Conservation (phyloP, 92 coral and sea anemone genomes). For the Phymanthus crucifer region DNA sequence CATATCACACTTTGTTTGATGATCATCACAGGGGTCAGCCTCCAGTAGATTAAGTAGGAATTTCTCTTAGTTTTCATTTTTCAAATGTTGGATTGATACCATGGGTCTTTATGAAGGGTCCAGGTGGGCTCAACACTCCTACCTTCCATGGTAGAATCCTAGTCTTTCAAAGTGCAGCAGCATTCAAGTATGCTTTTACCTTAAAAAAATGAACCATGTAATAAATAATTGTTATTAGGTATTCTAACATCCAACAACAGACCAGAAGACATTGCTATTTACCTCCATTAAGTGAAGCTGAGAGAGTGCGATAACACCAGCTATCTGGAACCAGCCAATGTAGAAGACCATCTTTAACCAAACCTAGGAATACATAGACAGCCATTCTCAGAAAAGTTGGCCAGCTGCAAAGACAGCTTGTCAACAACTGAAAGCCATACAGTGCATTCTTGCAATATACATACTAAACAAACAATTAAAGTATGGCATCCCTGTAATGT, state of each 20-base stretch:
- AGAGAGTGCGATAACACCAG: constrained; percentile 57
- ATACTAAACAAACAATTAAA: no score
- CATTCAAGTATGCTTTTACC: constrained; percentile 1
- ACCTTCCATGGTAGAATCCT: background rate
- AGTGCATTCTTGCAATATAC: no score
- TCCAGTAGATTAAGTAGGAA: no score
- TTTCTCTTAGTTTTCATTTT: no score
- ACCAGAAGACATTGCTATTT: background rate
- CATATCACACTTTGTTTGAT: no score
- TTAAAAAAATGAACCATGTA: background rate
- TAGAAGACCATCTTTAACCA: constrained; percentile 60
- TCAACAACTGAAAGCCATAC: no score
- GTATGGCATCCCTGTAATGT: no score
- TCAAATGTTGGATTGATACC: no score
- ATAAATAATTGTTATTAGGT: no score
- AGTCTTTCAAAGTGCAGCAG: background rate
- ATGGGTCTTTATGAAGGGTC: no score
- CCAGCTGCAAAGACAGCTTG: background rate
- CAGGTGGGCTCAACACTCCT: background rate
- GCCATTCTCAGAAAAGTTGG: background rate
- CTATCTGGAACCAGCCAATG: constrained; percentile 66
- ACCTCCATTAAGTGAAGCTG: constrained; percentile 83
- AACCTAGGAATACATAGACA: constrained; percentile 33
- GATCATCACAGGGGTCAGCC: no score
- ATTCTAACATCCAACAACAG: no score